Evolutionary conservation across 2,888 invertebrate genomes (phyloP), one percentile per base, ranked within the genome.

Genomic region (Sphaerophoria rueppellii): DNA sequence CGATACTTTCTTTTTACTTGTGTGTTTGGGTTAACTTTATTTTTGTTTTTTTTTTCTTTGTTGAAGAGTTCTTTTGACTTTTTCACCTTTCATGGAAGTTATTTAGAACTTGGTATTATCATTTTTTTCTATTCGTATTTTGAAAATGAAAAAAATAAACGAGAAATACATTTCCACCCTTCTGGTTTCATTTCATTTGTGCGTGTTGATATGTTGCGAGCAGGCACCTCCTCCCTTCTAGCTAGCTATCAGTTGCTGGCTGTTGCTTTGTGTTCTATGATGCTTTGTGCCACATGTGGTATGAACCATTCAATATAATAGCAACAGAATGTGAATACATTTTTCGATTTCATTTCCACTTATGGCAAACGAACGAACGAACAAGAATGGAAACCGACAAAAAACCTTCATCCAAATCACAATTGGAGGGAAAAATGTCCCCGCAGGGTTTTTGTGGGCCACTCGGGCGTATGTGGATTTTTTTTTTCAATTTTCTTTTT

Each of bases 391-490:
- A 1, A 16, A 52, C 16, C 46, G 35, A 54, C 37, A n/a, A 52
- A 63, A 63, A 61, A 76, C 32, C 37, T 14, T 16, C 54, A 32
- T 37, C 12, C n/a, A 75, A 80, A 80, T 75, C 69, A 50, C 75
- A 75, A 69, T 65, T 61, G 43, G 48, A 69, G 69, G 24, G 24
- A 24, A 50, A 71, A 58, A 52, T 69, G 12, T 32, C 24, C 32
- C 54, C 14, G 52, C n/a, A 34, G 48, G 37, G n/a, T 12, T n/a
- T 48, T 9, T 61, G 46, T 52, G 48, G 71, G 50, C n/a, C 83
- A 76, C 83, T 75, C 57, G 52, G 80, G 74, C 83, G 83, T 83
- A 83, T 69, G 75, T 50, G 80, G 43, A 69, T 82, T 70, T 74
- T 63, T 48, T 14, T 48, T 50, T 43, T 40, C 40, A 34, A 12